Conservation (phyloP, 2,888 invertebrate genomes). For the Protophormia terraenovae region DNA sequence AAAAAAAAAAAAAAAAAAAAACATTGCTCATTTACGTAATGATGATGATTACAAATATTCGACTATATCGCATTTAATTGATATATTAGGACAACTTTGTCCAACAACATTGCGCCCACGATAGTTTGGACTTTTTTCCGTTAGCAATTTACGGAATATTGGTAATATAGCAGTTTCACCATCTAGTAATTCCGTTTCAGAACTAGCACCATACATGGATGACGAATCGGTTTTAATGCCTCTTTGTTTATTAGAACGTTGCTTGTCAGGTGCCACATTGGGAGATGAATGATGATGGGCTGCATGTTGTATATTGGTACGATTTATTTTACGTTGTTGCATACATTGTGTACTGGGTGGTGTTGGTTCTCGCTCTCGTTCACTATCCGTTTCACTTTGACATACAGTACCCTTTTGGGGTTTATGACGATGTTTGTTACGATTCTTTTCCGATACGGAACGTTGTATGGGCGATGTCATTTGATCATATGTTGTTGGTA, state of each 20-base stretch:
- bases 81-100: conserved; percentile 95
- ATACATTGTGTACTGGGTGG: conserved; percentile 76
- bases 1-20: no score
- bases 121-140: conserved; percentile 89
- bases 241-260: conserved; percentile 71
- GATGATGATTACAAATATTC: conserved; percentile 91
- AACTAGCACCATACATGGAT: conserved; percentile 88
- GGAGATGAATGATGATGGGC: conserved; percentile 85
- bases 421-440: conserved; percentile 82
- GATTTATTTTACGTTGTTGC: conserved; percentile 76
- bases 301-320: conserved; percentile 76
- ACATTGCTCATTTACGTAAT: not conserved
- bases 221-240: conserved; percentile 76
- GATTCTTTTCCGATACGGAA: conserved; percentile 85
- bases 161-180: conserved; percentile 90
- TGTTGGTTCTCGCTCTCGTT: conserved; percentile 79
- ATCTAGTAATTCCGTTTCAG: conserved; percentile 92
- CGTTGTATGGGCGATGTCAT: conserved; percentile 83
- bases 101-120: conserved; percentile 83
- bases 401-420: conserved; percentile 83
- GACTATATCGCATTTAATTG: conserved; percentile 97
- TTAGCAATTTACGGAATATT: conserved; percentile 94
- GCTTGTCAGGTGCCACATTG: conserved; percentile 83
- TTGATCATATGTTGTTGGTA: conserved; percentile 76
- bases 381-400: conserved; percentile 83